phyloP scores from a whole-genome alignment of 2,888 invertebrate genomes.

The Drosophila barbarae region DNA sequence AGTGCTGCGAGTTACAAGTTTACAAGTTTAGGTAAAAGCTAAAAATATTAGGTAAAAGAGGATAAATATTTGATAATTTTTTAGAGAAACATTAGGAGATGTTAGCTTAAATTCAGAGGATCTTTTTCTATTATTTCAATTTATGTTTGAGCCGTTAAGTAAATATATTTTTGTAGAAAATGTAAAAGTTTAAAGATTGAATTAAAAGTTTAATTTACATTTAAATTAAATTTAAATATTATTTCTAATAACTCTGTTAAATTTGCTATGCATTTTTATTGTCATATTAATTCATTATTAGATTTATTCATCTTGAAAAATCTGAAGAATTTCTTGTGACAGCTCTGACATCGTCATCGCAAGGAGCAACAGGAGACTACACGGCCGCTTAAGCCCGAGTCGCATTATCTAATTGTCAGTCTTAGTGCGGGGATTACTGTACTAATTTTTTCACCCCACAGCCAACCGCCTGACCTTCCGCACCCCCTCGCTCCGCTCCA shows the following conservation, averaged over 20 bases:
- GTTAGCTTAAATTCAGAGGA: no score
- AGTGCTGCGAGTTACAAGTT: not conserved
- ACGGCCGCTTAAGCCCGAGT: constrained; percentile 53
- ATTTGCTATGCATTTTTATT: no score
- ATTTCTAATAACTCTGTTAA: no score
- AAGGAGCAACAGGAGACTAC: constrained; percentile 30
- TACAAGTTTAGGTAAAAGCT: not conserved
- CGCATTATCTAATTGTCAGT: constrained; percentile 72
- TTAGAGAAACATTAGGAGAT: no score
- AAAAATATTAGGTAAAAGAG: no score
- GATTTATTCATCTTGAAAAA: not conserved
- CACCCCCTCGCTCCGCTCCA: not conserved
- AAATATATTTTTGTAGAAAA: not conserved
- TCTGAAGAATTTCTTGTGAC: not conserved
- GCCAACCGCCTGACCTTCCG: constrained; percentile 13
- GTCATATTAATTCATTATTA: not conserved
- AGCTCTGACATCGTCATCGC: not conserved
- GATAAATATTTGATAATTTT: no score
- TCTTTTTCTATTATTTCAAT: no score
- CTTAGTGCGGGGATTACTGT: constrained; percentile 70
- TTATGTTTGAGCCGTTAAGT: no score
- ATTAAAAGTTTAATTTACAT: no score
- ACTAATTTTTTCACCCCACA: constrained; percentile 62
- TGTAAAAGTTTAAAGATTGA: not conserved
- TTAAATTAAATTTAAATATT: no score